Base-by-base conservation (phyloP, 2,113 vertebrate species). In the Etia nguti region DNA sequence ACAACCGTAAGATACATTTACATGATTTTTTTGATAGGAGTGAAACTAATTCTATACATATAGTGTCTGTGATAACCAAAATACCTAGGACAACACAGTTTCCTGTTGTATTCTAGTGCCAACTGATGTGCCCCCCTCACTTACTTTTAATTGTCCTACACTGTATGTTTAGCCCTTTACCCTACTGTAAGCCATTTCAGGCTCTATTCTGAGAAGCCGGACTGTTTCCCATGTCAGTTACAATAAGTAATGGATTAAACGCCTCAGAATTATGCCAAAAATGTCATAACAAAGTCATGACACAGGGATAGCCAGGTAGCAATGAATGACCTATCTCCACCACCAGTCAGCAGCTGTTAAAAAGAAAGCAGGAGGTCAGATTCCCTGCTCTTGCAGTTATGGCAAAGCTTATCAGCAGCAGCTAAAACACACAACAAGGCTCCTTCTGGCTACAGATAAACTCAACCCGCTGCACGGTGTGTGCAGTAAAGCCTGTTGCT, bases 401-500 rank as follows among this genome's bases (percentile, higher is more conserved):
- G 65, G 79, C 88, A 50, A 59, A 89, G 89, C 81, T 90, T 91
- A 92, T 92, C 93, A 91, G 90, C 70, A 80, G 89, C 84, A 82
- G 85, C 84, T 94, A 90, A 85, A 94, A 93, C 92, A 94, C 88
- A 91, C 85, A 88, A 73, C 70, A 56, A 68, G 84, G 57, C 87
- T 94, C 87, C 91, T 88, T 81, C 82, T 91, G 93, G 88, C 91
- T 90, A 86, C 81, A 90, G 93, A 94, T 94, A 93, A 94, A 93
- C 90, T 80, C 85, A 86, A 56, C 79, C 86, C 68, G 43, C 87
- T 73, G 65, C 85, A 77, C 62, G 10, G 79, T 38, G 85, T 22
- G 82, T 26, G 80, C 60, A 62, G 80, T 60, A 79, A 70, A 92
- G 92, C 94, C 94, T 95, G 93, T 94, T 95, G 95, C 94, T 92